Conservation (phyloP, 2,113 vertebrate genomes). For the Grus americana region DNA sequence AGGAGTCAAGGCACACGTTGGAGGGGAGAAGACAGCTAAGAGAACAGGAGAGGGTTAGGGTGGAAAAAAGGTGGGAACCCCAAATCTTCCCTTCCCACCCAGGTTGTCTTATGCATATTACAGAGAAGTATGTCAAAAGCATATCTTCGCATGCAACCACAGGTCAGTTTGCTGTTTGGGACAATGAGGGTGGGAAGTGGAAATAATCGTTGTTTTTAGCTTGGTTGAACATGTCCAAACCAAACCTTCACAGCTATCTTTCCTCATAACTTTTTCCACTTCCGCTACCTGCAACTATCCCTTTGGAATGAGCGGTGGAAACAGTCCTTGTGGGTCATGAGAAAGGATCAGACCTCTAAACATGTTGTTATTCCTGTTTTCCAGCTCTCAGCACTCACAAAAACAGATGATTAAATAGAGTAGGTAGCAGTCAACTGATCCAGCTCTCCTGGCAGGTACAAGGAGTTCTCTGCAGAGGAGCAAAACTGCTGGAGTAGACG, state of each 20-base stretch:
- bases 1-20: accelerated
- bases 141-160: background rate
- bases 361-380: slow-evolving; percentile 58
- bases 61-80: background rate
- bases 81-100: background rate
- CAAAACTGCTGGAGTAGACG: slow-evolving; percentile 4
- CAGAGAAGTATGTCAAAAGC: background rate
- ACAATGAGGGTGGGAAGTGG: slow-evolving; percentile 37
- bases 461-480: slow-evolving; percentile 2
- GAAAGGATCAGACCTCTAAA: slow-evolving; percentile 64
- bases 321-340: slow-evolving; percentile 62
- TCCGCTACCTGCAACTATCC: slow-evolving; percentile 36
- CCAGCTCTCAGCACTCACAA: slow-evolving; percentile 7
- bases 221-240: slow-evolving; percentile 21
- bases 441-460: background rate
- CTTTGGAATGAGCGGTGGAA: slow-evolving; percentile 62
- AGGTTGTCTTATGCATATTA: background rate
- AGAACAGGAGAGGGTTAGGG: background rate
- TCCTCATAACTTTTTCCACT: slow-evolving; percentile 62
- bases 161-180: background rate
- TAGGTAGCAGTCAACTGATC: slow-evolving; percentile 16
- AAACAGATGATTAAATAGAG: slow-evolving; percentile 36
- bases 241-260: slow-evolving; percentile 54
- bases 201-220: slow-evolving; percentile 20
- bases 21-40: background rate